Evolutionary conservation across 2,797 vertebrate species (phyloP), one percentile per base, ranked within the genome.

Genomic region (Acanthopagrus latus): DNA sequence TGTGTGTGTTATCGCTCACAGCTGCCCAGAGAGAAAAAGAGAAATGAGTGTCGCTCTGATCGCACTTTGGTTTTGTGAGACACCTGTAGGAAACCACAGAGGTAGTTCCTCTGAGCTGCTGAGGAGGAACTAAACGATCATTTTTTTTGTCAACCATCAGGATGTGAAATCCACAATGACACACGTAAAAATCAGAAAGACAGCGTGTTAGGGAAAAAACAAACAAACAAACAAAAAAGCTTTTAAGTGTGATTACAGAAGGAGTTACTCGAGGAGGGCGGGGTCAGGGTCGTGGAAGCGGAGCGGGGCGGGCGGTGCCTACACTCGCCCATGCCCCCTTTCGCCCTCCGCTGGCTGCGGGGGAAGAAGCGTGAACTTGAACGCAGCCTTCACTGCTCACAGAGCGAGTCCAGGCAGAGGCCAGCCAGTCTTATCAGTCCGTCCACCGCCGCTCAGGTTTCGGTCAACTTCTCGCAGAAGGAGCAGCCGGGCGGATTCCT

Each of bases 301-400:
- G 74, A 66, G 69, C 64, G 48, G 68, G 82, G 84, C 88, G 92
- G 94, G 94, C 92, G 94, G 91, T 74, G 84, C 92, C 65, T 91
- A 38, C 71, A 58, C 76, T 88, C 85, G 88, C 87, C 83, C 91
- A 79, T 91, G 89, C 93, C 94, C 90, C 88, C 81, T 87, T 81
- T 64, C 81, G 86, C 89, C 80, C 91, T 86, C 82, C 78, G 83
- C 43, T 44, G 3, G 43, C 43, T 84, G 79, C 86, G 86, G 89
- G 92, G 86, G 87, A 79, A 85, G 87, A 82, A 84, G 93, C 86
- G 87, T 95, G 95, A 96, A 96, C 95, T 96, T 96, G 95, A 96
- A 93, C 94, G 91, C 88, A 55, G 91, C 86, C 83, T 76, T 80
- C 82, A 81, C 70, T 51, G 65, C 71, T 84, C 29, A 33, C 89